Base-by-base conservation (phyloP, 2,888 invertebrate species). In the Tachina lurida region DNA sequence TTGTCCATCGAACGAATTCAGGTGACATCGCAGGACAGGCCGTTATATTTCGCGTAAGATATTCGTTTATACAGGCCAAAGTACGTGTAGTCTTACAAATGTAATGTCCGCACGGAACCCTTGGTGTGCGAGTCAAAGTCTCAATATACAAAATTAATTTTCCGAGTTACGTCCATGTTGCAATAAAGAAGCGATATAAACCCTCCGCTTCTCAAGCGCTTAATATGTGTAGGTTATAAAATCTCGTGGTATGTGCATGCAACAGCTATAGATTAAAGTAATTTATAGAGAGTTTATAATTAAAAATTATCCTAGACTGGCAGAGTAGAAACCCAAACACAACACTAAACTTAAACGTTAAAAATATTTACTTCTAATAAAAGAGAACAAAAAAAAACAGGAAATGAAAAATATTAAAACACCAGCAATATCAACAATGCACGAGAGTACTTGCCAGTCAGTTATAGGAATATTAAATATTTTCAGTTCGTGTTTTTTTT, bases 261-360 rank as follows among this genome's bases (percentile, higher is more conserved):
- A 73, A 73, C 78, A 80, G 70, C 79, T 83, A 86, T 86, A 86
- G 86, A 86, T 86, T 86, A 86, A 76, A 76, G 86, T 83, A 86
- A 86, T 86, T 86, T 86, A 83, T 86, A 79, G 86, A 83, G 86
- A 80, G 83, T 86, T 86, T 83, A 80, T 86, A 86, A 86, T 86
- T 86, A 86, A 83, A 83, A 86, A 86, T 79, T 86, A 83, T 83
- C 63, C 79, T 68, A 86, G 86, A 75, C 71, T 86, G 71, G 75
- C 76, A 73, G 19, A 65, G 39, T 63, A 63, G 82, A 81, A 79
- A 31, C 31, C 75, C 82, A 73, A 83, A 45, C 63, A 86, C 70
- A 70, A 78, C 5, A 31, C 71, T 77, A 81, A 84, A 77, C 77
- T 84, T 84, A 60, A 77, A 78, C 77, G 71, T 45, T 52, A 83